Evolutionary conservation across 1,140 invertebrate species (phyloP).

Genomic region (Linepithema humile): DNA sequence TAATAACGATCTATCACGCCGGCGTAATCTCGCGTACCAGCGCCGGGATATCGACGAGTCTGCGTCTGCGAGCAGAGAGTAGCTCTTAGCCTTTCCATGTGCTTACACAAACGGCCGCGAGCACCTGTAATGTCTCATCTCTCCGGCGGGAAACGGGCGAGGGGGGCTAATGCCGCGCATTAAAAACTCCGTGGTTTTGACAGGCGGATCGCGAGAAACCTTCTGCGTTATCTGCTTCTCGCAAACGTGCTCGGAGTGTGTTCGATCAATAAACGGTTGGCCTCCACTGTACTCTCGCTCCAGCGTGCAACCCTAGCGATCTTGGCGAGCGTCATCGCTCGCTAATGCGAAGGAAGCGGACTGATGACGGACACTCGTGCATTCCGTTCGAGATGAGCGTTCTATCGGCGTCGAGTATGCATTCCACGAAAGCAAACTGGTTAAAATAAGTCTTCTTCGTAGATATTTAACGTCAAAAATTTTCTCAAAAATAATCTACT

Average conservation of each 20-base stretch:
- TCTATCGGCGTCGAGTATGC: not conserved
- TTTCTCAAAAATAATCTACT: not conserved
- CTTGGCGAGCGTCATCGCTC: slow-evolving; percentile 32
- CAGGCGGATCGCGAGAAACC: slow-evolving; percentile 56
- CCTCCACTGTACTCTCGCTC: slow-evolving; percentile 47
- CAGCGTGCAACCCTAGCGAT: slow-evolving; percentile 54
- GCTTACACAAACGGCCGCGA: slow-evolving; percentile 10
- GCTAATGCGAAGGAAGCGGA: slow-evolving; percentile 23
- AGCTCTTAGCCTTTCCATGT: not conserved
- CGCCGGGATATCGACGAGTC: slow-evolving; percentile 12
- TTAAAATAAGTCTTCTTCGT: not conserved
- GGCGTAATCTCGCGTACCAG: slow-evolving; percentile 16
- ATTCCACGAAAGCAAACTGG: not conserved
- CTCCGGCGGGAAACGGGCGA: not conserved
- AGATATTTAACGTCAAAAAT: not conserved
- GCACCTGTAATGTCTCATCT: slow-evolving; percentile 44
- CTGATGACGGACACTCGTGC: slow-evolving; percentile 9
- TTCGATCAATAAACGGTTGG: slow-evolving; percentile 71
- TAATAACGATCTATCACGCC: slow-evolving; percentile 42
- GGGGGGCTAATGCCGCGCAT: no score
- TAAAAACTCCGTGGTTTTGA: slow-evolving; percentile 42
- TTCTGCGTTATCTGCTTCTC: slow-evolving; percentile 66
- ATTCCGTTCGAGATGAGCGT: slow-evolving; percentile 1
- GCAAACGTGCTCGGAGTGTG: slow-evolving; percentile 66
- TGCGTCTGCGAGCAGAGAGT: slow-evolving; percentile 12